Evolutionary conservation across 2,113 vertebrate genomes (phyloP), one percentile per base, ranked within the genome.

Genomic region (Agapornis roseicollis): DNA sequence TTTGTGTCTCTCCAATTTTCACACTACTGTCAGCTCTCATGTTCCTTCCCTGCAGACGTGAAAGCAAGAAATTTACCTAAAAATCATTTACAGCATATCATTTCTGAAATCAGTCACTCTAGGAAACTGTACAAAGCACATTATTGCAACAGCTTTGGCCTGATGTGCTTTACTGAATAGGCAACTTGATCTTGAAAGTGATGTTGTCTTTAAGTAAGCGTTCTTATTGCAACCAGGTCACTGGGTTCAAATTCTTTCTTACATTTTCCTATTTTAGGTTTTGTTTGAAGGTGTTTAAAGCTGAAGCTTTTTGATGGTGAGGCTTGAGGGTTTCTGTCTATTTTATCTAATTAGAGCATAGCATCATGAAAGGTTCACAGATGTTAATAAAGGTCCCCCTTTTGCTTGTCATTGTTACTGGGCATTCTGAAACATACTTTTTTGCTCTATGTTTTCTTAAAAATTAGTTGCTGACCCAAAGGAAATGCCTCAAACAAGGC

Each of bases 1-100:
- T 85, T 94, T 80, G 85, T 96, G n/a, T 81, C 83, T 96, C 78
- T 96, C 91, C 61, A 83, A 97, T 97, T 96, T 96, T 96, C 83
- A 92, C 33, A 83, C 68, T 66, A 35, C 55, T 94, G 70, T 94
- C 80, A 86, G 27, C 78, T 96, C 86, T 94, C 60, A 93, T 88
- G 80, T 91, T 97, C 27, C 93, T 96, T 97, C 89, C 88, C 91
- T 85, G 24, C 82, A 91, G 90, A 91, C 41, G 85, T 64, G 69
- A 89, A 96, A 97, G 81, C 90, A 88, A 85, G 97, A 97, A 81
- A 74, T 42, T 61, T 95, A 89, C 77, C 86, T 88, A 77, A 91
- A 97, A 97, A 82, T 95, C 76, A 73, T 74, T 96, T 96, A n/a
- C 56, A 60, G 53, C 39, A 7, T 85, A 77, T 71, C 24, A 76